Percentiles rank a stretch among this genome's conserved stretches.
These are phyloP conservation scores for Thermophis baileyi DNA, from an alignment of 2,113 vertebrate genomes.

Conservation along the genomic window DNA sequence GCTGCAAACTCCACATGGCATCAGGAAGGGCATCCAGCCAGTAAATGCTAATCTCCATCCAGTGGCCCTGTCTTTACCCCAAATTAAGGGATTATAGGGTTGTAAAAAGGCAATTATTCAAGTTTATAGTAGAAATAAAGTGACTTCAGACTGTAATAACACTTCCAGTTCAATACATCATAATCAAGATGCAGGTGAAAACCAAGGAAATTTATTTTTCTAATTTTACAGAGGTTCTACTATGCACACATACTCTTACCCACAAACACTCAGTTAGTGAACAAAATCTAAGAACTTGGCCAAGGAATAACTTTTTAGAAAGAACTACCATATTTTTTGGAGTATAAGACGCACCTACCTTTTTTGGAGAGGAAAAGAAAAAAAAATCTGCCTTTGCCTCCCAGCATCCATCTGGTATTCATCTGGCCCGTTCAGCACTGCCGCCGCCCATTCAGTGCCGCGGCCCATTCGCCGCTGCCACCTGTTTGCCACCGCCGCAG, in stretches of 20 bases:
- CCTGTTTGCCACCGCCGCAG: too few species aligned
- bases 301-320: background rate
- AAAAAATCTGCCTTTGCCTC: too few species aligned
- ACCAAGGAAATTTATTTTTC: background rate
- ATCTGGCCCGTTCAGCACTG: too few species aligned
- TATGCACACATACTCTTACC: background rate
- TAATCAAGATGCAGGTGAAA: background rate
- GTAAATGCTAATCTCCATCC: background rate
- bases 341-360: too few species aligned
- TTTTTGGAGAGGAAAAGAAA: too few species aligned
- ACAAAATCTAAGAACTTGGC: background rate
- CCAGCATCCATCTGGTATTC: too few species aligned
- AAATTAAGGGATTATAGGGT: too few species aligned
- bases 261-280: background rate
- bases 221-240: background rate
- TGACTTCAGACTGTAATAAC: background rate
- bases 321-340: too few species aligned
- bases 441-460: too few species aligned
- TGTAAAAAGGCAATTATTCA: background rate
- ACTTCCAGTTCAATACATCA: background rate
- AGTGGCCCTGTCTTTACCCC: background rate
- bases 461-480: too few species aligned
- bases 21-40: background rate
- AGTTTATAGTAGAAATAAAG: background rate
- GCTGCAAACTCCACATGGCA: background rate